Evolutionary conservation across 2,888 invertebrate species (phyloP).

Genomic region (Cantharis lateralis): DNA sequence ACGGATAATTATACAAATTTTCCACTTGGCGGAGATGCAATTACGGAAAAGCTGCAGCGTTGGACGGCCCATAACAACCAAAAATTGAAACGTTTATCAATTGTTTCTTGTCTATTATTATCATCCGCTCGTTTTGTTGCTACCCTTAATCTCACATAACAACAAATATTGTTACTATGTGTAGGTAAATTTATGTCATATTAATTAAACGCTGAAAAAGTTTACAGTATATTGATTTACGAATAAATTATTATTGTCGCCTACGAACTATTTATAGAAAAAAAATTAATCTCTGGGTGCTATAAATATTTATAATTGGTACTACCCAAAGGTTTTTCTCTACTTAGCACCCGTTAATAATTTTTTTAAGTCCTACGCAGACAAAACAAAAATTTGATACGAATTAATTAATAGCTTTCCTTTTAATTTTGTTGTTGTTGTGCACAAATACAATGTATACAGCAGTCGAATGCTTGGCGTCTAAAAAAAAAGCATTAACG

Average conservation of each 20-base stretch:
- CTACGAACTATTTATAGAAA: neutral
- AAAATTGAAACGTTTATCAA: neutral
- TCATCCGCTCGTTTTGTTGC: neutral
- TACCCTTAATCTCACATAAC: constrained; percentile 6
- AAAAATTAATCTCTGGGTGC: too few species aligned
- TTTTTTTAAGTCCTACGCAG: too few species aligned
- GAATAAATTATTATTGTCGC: neutral
- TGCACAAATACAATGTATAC: too few species aligned
- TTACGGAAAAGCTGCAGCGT: neutral
- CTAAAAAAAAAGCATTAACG: neutral
- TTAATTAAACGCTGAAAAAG: neutral
- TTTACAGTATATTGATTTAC: neutral
- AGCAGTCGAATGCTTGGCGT: too few species aligned
- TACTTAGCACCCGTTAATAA: too few species aligned
- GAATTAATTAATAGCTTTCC: neutral
- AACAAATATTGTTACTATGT: neutral
- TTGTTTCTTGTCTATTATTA: neutral
- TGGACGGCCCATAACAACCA: neutral
- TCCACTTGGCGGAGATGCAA: neutral
- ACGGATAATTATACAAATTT: neutral
- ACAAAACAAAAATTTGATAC: neutral
- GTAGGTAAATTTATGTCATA: neutral
- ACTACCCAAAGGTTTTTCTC: neutral
- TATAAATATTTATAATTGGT: too few species aligned
- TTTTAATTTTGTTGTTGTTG: neutral